Percentiles rank a stretch among this genome's conserved stretches.
Conservation (phyloP, 2,113 vertebrate species). For the Vulpes lagopus region DNA sequence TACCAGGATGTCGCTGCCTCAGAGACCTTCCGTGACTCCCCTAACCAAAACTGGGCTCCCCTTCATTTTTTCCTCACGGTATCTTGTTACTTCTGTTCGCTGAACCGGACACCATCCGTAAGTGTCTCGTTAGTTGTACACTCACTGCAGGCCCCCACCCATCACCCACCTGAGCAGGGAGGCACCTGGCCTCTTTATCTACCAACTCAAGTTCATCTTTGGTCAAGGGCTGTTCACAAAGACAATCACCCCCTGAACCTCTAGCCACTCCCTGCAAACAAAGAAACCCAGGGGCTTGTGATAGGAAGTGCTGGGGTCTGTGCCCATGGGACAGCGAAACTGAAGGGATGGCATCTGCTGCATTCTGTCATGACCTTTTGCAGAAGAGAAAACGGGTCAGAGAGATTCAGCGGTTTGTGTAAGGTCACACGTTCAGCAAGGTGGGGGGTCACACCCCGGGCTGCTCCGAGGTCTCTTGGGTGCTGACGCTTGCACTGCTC, state of each 20-base stretch:
- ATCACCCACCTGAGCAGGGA: not conserved
- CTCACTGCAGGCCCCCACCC: not conserved
- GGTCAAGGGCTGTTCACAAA: not conserved
- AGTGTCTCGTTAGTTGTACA: not conserved
- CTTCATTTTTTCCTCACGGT: not conserved
- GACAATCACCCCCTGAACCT: not conserved
- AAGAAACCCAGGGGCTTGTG: not conserved
- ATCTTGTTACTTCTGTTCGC: not conserved
- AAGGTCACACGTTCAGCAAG: not conserved
- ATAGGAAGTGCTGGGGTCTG: not conserved
- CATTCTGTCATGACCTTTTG: not conserved
- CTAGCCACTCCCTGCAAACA: not conserved
- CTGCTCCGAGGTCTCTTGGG: not conserved
- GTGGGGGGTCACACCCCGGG: too few relatives aligned
- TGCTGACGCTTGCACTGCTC: rapidly evolving
- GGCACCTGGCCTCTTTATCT: not conserved
- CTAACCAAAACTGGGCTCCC: rapidly evolving
- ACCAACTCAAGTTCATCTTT: not conserved
- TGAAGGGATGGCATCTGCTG: not conserved
- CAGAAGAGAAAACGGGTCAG: not conserved
- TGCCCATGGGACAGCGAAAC: rapidly evolving
- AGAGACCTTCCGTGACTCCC: not conserved
- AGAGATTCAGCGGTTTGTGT: not conserved
- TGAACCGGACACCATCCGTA: not conserved
- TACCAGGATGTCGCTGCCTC: too few relatives aligned